A percentile compares a stretch with the other conserved stretches of the same genome.
These are phyloP conservation scores for Xiphydria camelus DNA, from an alignment of 2,888 invertebrate genomes.

Conservation along the genomic window DNA sequence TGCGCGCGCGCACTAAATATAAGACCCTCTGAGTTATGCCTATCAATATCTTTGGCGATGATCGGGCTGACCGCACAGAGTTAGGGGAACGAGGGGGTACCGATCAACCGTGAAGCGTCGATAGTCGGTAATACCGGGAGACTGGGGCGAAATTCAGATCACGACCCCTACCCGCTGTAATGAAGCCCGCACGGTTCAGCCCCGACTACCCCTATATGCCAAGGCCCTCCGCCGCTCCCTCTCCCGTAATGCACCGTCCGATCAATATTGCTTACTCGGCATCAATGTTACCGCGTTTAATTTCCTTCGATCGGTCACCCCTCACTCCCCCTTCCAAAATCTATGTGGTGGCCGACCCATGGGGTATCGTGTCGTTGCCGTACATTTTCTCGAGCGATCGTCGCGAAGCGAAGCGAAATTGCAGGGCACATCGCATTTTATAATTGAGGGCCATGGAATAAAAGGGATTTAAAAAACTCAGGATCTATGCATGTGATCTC, in stretches of 20 bases:
- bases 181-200: constrained; percentile 29
- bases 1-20: too few species aligned
- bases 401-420: too few species aligned
- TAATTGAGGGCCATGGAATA: too few species aligned
- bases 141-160: constrained; percentile 24
- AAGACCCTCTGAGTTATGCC: constrained; percentile 11
- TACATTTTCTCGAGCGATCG: too few species aligned
- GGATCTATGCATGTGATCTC: too few species aligned
- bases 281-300: constrained; percentile 27
- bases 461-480: too few species aligned
- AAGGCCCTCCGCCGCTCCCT: constrained; percentile 10
- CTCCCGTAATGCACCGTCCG: constrained; percentile 32
- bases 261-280: constrained; percentile 37
- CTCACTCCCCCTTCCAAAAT: too few species aligned
- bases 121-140: constrained; percentile 29
- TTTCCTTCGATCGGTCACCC: too few species aligned
- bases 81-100: constrained; percentile 9
- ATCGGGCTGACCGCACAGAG: constrained; percentile 11
- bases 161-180: constrained; percentile 29
- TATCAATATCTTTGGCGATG: constrained; percentile 20
- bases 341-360: too few species aligned
- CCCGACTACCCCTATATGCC: constrained; percentile 8
- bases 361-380: too few species aligned
- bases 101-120: constrained; percentile 48
- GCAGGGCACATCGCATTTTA: too few species aligned